A percentile compares a stretch with the other conserved stretches of the same genome.
These are phyloP conservation scores for Xerus rutilus DNA, from an alignment of 2,797 vertebrate species.

Conservation along the genomic window DNA sequence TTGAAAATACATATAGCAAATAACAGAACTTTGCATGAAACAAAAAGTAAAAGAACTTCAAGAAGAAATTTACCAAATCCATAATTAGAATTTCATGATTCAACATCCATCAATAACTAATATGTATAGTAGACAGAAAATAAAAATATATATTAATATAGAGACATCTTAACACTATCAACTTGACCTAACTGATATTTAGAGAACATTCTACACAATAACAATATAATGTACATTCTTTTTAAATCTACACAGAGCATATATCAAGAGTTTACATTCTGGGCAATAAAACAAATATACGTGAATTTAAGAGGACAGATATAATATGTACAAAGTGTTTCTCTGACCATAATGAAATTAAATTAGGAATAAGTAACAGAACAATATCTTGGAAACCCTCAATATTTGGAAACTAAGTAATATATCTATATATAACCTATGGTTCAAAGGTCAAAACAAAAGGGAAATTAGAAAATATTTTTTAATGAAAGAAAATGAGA, in stretches of 20 bases:
- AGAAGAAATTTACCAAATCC: background rate
- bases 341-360: background rate
- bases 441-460: background rate
- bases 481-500: constrained; percentile 1
- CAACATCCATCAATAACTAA: background rate
- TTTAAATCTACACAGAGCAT: background rate
- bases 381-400: background rate
- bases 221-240: background rate
- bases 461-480: background rate
- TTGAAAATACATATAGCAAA: background rate
- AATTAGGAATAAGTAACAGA: background rate
- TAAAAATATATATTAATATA: background rate
- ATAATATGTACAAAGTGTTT: background rate
- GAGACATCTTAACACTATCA: background rate
- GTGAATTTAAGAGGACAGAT: background rate
- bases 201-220: background rate
- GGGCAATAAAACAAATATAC: background rate
- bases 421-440: background rate
- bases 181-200: background rate
- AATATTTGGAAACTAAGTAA: constrained; percentile 38
- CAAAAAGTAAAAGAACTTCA: background rate
- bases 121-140: background rate
- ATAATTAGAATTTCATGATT: background rate
- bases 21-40: background rate
- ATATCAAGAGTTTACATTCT: background rate